Evolutionary conservation across 2,797 vertebrate genomes (phyloP), one percentile per base, ranked within the genome.

Genomic region (Tinamus major): DNA sequence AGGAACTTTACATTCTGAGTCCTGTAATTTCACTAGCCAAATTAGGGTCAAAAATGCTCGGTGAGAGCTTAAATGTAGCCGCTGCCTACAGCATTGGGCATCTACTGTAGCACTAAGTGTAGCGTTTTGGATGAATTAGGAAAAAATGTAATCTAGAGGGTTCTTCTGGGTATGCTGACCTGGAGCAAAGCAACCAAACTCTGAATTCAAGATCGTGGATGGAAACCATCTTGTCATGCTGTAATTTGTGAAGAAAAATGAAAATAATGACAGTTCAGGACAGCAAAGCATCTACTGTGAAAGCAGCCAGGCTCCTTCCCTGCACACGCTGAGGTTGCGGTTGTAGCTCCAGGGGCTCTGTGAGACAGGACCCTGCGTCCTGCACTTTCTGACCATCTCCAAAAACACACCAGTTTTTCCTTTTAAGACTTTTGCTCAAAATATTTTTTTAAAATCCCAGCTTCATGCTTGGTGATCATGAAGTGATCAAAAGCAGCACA

Each of bases 401-500:
- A 93, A 94, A 96, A 92, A 19, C 68, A 17, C 2, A 1, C 48
- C 92, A 91, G 49, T 87, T 84, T n/a, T 88, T 95, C 48, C 72
- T 96, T 94, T 95, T 76, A 93, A 95, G 89, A 68, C 27, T 21
- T 65, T 91, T 78, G 72, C 46, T 94, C 51, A 64, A 85, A 90
- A 96, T 79, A 35, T 56, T 26, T 11, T 11, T 8, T 55, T 11
- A 67, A 67, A 87, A 72, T 41, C 31, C 35, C 58, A 37, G 3
- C 51, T 72, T 76, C 33, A 42, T 90, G 59, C 26, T 55, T 89
- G 75, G 94, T 94, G 72, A 93, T 93, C 39, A 6, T 19, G 35
- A 91, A 79, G 51, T 46, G 61, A 89, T 61, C 69, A 67, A 94
- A 81, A 48, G 39, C 39, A 70, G 59, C 4, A 72, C 91, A 87